phyloP scores from a whole-genome alignment of 2,113 vertebrate genomes.

The Desmodus rotundus region DNA sequence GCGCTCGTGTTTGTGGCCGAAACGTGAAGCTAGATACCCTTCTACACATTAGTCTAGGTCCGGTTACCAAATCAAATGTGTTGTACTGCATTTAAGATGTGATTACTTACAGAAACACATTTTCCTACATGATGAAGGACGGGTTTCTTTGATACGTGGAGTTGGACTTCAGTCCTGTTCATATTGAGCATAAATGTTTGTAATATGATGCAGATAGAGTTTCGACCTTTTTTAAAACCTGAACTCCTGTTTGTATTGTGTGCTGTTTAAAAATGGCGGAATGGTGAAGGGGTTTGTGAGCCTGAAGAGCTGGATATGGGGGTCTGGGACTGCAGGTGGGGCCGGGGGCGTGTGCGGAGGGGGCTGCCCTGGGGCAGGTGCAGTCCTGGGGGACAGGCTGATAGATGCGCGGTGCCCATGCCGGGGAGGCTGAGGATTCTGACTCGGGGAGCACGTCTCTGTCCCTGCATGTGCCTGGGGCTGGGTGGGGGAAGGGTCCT shows the following conservation, averaged over 20 bases:
- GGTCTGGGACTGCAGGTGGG: not conserved
- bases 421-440: not conserved
- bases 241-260: not conserved
- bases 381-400: not conserved
- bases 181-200: not conserved
- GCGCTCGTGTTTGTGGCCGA: rapidly evolving
- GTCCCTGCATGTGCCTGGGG: rapidly evolving
- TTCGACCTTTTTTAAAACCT: not conserved
- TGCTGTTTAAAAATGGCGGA: not conserved
- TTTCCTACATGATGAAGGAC: not conserved
- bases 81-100: rapidly evolving
- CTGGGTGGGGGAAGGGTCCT: not conserved
- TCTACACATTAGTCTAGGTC: rapidly evolving
- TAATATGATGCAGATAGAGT: not conserved
- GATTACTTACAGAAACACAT: not conserved
- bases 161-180: not conserved
- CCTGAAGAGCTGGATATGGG: not conserved
- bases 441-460: not conserved
- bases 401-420: not conserved
- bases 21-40: rapidly evolving
- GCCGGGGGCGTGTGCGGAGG: rapidly evolving
- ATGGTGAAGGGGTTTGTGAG: not conserved
- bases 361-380: rapidly evolving
- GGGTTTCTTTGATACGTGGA: not conserved
- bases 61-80: not conserved